Evolutionary conservation across 2,113 vertebrate genomes (phyloP), one percentile per base, ranked within the genome.

Genomic region (Sturnira hondurensis): DNA sequence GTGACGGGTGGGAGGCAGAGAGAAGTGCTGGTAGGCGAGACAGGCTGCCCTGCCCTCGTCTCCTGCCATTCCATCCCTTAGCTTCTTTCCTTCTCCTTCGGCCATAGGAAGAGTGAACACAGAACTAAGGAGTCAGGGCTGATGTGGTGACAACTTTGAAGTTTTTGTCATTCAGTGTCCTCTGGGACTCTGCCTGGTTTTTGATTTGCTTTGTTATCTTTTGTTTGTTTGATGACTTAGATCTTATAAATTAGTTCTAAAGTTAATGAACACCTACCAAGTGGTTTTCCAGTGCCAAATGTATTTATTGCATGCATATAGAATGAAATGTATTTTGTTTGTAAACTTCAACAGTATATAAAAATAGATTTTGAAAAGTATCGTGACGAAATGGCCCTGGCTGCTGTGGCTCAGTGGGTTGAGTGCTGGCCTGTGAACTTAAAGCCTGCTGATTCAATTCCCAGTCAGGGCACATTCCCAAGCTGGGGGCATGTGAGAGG

Each of bases 321-420:
- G 77, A 81, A 54, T 89, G 16, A 94, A 89, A 86, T 85, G 11
- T 5, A 71, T 92, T 90, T 88, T 91, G 70, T 38, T 67, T 77
- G 5, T 81, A 80, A 90, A 81, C 74, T 90, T 95, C 31, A 68
- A 26, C 28, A 67, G 10, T 43, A 77, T 17, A 77, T 84, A 58
- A 91, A 96, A 88, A 54, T 73, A 77, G 45, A 71, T 80, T 71
- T 63, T 90, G 43, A 77, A 88, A 91, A 93, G 13, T n/a, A 67
- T 36, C 15, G 24, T 58, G 56, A 58, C 24, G 56, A 58, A 58
- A 58, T 58, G 56, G 56, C 20, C 56, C 56, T 58, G 22, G 22
- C 56, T 58, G 56, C 7, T 24, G 10, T 58, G 56, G 22, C 56
- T 58, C 56, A 58, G 22, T 58, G 56, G 56, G 24, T 24, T 24